Conservation (phyloP, 92 coral and sea anemone species). For the Bergia puertoricense region DNA sequence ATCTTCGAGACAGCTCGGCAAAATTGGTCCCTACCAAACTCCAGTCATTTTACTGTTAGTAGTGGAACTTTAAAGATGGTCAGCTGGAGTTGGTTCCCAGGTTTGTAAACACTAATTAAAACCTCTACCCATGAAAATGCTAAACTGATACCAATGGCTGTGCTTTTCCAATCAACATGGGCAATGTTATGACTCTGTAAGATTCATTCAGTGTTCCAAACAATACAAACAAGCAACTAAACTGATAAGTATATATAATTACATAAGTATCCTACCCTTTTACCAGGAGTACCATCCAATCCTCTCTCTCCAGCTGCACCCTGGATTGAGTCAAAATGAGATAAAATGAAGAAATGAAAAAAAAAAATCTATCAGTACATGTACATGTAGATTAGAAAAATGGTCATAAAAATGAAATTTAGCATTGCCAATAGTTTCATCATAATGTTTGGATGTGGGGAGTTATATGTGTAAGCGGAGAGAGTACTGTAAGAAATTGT, state of each 20-base stretch:
- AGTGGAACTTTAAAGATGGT: too few relatives aligned
- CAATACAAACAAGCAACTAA: too few relatives aligned
- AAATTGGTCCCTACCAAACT: too few relatives aligned
- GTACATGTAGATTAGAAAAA: not conserved
- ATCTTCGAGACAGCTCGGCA: too few relatives aligned
- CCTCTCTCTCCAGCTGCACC: conserved; percentile 31
- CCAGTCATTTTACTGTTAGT: too few relatives aligned
- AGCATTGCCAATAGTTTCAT: not conserved
- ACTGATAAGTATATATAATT: not conserved
- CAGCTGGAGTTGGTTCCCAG: too few relatives aligned
- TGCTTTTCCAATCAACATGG: too few relatives aligned
- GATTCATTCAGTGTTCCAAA: not conserved
- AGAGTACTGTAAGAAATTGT: not conserved
- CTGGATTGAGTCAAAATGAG: not conserved
- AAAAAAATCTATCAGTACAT: not conserved
- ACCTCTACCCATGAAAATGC: too few relatives aligned
- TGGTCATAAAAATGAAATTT: not conserved
- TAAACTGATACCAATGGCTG: too few relatives aligned
- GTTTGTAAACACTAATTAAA: too few relatives aligned
- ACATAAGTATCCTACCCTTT: conserved; percentile 1
- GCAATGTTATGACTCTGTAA: not conserved
- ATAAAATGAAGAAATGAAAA: not conserved
- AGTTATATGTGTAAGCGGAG: not conserved
- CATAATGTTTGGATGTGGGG: not conserved
- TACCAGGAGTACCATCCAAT: conserved; percentile 16